Percentiles rank a stretch among this genome's conserved stretches.
These are phyloP conservation scores for Xylota sylvarum DNA, from an alignment of 2,888 invertebrate genomes.

Conservation along the genomic window DNA sequence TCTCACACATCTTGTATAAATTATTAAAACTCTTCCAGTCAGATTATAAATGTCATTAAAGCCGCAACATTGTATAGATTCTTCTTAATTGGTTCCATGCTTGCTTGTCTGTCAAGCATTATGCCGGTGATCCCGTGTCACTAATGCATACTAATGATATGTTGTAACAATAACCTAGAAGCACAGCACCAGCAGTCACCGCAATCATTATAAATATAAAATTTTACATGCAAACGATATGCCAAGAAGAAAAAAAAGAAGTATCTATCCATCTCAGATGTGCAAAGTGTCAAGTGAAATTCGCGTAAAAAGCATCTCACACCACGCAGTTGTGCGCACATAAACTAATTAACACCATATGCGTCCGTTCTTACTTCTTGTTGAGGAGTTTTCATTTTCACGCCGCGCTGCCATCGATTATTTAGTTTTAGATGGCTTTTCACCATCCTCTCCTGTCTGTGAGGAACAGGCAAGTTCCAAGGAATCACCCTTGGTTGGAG, in stretches of 20 bases:
- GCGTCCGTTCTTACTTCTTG: constrained; percentile 4
- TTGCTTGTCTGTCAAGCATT: constrained; percentile 37
- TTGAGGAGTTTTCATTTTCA: constrained; percentile 50
- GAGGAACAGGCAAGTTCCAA: constrained; percentile 24
- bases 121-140: constrained; percentile 29
- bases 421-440: constrained; percentile 30
- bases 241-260: constrained; percentile 7
- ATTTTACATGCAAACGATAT: not conserved
- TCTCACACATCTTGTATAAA: constrained; percentile 41
- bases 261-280: constrained; percentile 19
- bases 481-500: constrained; percentile 38
- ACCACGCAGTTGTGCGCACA: constrained; percentile 35
- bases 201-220: constrained; percentile 37
- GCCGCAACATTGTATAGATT: constrained; percentile 57
- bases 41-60: constrained; percentile 56
- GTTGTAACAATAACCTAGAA: constrained; percentile 51
- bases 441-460: constrained; percentile 37
- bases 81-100: constrained; percentile 51
- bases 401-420: constrained; percentile 48
- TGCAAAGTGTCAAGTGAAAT: constrained; percentile 61
- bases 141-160: constrained; percentile 62
- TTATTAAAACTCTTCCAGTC: constrained; percentile 33
- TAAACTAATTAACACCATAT: constrained; percentile 71
- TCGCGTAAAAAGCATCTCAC: constrained; percentile 57
- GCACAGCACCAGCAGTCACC: constrained; percentile 20